Conservation (phyloP, 2,113 vertebrate genomes). For the Proterorhinus semilunaris region DNA sequence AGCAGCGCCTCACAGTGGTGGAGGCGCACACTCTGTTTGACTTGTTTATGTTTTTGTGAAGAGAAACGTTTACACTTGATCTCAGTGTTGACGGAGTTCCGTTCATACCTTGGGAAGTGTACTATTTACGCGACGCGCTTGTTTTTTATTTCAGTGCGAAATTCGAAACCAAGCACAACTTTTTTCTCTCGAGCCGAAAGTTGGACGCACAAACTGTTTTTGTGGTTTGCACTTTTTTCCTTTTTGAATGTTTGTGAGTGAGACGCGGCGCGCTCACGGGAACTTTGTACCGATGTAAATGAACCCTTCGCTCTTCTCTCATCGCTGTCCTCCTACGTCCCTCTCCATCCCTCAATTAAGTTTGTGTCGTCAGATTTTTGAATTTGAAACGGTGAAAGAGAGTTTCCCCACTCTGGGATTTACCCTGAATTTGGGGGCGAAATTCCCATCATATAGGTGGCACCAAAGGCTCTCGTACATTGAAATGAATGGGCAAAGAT, state of each 20-base stretch:
- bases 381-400: no score
- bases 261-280: neutral
- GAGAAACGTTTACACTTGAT: no score
- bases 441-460: no score
- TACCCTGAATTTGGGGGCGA: no score
- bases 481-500: no score
- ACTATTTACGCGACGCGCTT: neutral
- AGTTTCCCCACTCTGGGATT: neutral
- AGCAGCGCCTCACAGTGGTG: no score
- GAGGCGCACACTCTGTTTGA: no score
- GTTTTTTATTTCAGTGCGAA: neutral
- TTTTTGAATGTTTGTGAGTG: slow-evolving; percentile 1
- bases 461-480: no score
- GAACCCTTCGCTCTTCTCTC: neutral
- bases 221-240: neutral
- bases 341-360: neutral
- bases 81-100: no score
- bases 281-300: neutral
- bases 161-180: neutral
- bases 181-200: neutral
- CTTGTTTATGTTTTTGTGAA: no score
- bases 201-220: neutral
- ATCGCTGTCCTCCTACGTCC: neutral
- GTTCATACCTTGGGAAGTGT: neutral
- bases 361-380: no score